Evolutionary conservation across 2,888 invertebrate species (phyloP).

Genomic region (Tholera decimalis): DNA sequence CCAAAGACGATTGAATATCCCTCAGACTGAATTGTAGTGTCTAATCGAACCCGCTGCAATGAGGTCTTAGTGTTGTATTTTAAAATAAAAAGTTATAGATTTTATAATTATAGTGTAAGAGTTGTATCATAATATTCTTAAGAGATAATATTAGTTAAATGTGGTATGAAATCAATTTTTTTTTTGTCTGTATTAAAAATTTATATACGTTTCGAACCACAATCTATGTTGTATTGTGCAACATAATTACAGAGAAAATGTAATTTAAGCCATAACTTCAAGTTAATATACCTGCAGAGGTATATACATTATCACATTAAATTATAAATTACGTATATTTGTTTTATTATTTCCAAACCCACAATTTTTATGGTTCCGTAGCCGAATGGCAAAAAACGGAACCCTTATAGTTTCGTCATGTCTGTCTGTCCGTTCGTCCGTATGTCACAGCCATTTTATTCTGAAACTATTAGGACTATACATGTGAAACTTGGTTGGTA

Average conservation of each 20-base stretch:
- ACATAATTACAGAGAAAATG: conserved; percentile 82
- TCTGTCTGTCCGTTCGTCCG: too few relatives aligned
- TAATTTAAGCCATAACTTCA: conserved; percentile 83
- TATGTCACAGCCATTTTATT: too few relatives aligned
- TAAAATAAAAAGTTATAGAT: conserved; percentile 83
- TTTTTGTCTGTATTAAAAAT: conserved; percentile 76
- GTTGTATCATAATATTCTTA: conserved; percentile 87
- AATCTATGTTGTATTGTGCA: conserved; percentile 73
- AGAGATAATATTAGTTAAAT: conserved; percentile 76
- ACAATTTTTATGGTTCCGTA: too few relatives aligned
- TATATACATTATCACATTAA: conserved; percentile 89
- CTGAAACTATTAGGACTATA: too few relatives aligned
- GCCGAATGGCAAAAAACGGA: too few relatives aligned
- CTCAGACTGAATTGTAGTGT: conserved; percentile 81
- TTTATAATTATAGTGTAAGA: conserved; percentile 83
- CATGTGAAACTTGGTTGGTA: too few relatives aligned
- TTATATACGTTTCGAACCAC: conserved; percentile 64
- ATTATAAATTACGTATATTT: conserved; percentile 84
- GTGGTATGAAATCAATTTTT: conserved; percentile 81
- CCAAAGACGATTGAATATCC: conserved; percentile 91
- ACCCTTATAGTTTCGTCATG: too few relatives aligned
- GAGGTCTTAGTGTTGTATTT: conserved; percentile 83
- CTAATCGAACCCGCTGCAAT: conserved; percentile 72
- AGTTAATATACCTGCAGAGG: conserved; percentile 83
- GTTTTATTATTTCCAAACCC: conserved; percentile 62